Base-by-base conservation (phyloP, 2,888 invertebrate genomes). In the Heliconius erato region DNA sequence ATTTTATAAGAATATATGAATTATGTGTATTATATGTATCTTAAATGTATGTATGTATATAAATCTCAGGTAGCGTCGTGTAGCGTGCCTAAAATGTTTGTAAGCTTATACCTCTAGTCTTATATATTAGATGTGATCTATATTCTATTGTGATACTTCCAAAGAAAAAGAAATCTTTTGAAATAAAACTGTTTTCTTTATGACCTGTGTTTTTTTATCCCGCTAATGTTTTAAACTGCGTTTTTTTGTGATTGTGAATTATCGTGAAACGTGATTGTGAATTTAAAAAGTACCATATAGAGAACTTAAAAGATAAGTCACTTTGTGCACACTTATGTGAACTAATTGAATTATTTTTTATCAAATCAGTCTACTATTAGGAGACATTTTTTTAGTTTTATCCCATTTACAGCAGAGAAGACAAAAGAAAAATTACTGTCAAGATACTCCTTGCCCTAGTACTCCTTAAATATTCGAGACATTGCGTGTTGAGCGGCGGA, bases 81-180 rank as follows among this genome's bases (percentile, higher is more conserved):
- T 74, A 74, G 14, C n/a, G n/a, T 59, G 74, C 59, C 59, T 59
- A 54, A 6, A 35, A 40, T 40, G 23, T 76, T 63, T 76, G 44
- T 72, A 72, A 40, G 40, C 11, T 40, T 44, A 26, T 44, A 72
- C n/a, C 26, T 63, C 76, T 40, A 63, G 63, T 63, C n/a, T n/a
- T 2, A 40, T 40, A 2, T n/a, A 68, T 78, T 81, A 74, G 78
- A 79, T 81, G 44, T 71, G 68, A 54, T 76, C 63, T 76, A 76
- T 40, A 44, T 54, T 54, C 28, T 74, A 78, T 82, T 84, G 78
- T 84, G 78, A 84, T 81, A 84, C 71, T 74, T 54, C 16, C 59
- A 63, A 40, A 76, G 35, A 40, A n/a, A 59, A 40, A 76, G 35
- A 40, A 35, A 59, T 16, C 16, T 72, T 72, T 16, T 54, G n/a